phyloP scores from a whole-genome alignment of 2,113 vertebrate species.

The Tricholaema leucomelas region DNA sequence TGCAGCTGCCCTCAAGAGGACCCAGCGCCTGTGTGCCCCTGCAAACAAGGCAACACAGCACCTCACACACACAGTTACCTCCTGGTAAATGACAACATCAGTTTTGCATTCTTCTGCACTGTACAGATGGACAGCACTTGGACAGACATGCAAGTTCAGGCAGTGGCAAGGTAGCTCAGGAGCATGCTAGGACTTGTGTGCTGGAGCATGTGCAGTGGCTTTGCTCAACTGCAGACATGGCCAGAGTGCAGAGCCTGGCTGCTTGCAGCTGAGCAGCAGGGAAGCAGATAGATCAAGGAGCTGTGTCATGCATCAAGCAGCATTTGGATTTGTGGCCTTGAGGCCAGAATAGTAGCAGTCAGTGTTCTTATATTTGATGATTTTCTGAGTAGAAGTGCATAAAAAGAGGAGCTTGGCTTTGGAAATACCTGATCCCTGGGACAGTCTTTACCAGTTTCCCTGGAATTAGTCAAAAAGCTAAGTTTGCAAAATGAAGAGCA shows the following conservation, averaged over 20 bases:
- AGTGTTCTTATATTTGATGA: neutral
- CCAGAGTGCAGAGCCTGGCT: fast-evolving
- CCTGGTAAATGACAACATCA: neutral
- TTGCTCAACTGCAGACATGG: neutral
- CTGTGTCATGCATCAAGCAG: neutral
- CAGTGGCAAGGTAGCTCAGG: neutral
- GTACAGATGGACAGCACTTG: neutral
- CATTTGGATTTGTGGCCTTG: neutral
- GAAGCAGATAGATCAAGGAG: neutral
- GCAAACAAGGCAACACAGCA: neutral
- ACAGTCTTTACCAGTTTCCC: neutral
- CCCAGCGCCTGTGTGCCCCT: neutral
- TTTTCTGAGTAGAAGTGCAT: neutral
- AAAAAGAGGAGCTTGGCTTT: neutral
- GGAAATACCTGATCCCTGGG: neutral
- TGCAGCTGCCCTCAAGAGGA: neutral
- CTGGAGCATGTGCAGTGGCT: neutral
- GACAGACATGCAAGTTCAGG: neutral
- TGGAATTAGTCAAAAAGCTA: neutral
- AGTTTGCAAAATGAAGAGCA: neutral
- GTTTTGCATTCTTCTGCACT: neutral
- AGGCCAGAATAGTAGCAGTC: neutral
- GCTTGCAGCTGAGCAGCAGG: neutral
- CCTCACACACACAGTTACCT: neutral
- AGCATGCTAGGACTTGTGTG: neutral